Evolutionary conservation across 2,797 vertebrate species (phyloP).

Genomic region (Epinephelus awoara): DNA sequence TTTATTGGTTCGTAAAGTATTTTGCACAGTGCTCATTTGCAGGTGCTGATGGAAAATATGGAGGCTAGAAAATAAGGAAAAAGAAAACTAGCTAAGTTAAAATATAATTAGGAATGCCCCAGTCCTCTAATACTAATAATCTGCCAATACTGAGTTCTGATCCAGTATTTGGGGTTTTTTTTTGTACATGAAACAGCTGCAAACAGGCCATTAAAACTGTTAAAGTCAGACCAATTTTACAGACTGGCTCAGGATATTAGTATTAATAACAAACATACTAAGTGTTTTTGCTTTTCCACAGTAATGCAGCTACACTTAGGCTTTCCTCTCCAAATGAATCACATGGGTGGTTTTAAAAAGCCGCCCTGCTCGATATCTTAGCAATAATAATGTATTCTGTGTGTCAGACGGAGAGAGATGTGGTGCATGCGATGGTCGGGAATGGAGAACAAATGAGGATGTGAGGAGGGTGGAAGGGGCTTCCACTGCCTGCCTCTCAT

Average conservation of each 20-base stretch:
- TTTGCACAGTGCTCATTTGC: neutral
- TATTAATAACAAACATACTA: neutral
- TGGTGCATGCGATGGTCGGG: slow-evolving; percentile 45
- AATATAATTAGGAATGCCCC: neutral
- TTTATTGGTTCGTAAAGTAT: neutral
- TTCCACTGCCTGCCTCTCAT: slow-evolving; percentile 88
- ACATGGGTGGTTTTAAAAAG: slow-evolving; percentile 42
- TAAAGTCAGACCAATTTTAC: neutral
- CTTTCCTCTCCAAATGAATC: slow-evolving; percentile 13
- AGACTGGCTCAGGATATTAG: neutral
- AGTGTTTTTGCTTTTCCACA: neutral
- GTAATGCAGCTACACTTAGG: slow-evolving; percentile 1
- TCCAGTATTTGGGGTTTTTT: neutral
- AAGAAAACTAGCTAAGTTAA: neutral
- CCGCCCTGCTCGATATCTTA: slow-evolving; percentile 22
- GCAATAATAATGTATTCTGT: slow-evolving; percentile 51
- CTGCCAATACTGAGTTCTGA: neutral
- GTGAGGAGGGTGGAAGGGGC: slow-evolving; percentile 68
- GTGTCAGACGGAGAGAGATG: slow-evolving; percentile 46
- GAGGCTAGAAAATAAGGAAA: neutral
- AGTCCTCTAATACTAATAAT: neutral
- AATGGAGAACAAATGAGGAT: slow-evolving; percentile 70
- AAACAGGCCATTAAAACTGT: neutral
- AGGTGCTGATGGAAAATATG: neutral
- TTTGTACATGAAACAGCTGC: no score